Evolutionary conservation across 2,888 invertebrate genomes (phyloP), one percentile per base, ranked within the genome.

Genomic region (Thymelicus acteon): DNA sequence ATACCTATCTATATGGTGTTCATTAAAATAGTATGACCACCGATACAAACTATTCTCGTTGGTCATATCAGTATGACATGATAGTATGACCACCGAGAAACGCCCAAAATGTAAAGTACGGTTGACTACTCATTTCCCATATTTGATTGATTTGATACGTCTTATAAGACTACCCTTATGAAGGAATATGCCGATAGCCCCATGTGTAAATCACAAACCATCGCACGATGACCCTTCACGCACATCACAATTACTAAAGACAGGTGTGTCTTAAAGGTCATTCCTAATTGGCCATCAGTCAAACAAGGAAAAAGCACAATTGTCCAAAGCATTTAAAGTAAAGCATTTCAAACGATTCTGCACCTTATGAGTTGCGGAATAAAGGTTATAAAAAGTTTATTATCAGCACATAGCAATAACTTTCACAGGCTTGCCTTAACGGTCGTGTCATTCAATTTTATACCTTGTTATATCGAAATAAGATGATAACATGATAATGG

Each of bases 231-330:
- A 76, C 67, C 76, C 78, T 77, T 77, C 77, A 73, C 74, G 75
- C 76, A 61, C 67, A 75, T 78, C 74, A 73, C 69, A 72, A 58
- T 60, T 73, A 65, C 67, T 69, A 72, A 72, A 71, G 67, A 73
- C 58, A 72, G 62, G 72, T 71, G 64, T 71, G 72, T 65, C 75
- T 67, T 67, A 76, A 76, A 79, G 78, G 78, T 77, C 78, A 73
- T 60, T 62, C 72, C 40, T 77, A 77, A 78, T 76, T 77, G 75
- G 76, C 62, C 65, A 61, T 62, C 65, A 61, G 60, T 68, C 54
- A 60, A 67, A 52, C 31, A 54, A 67, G 44, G 60, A 67, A 61
- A 61, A 61, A 61, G 24, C 13, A 64, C 39, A 52, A 15, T 39
- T 63, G 12, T 37, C 4, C 44, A 37, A 62, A 54, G n/a, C 5